Conservation (phyloP, 23 tunicate genomes). For the Ciona savignyi region DNA sequence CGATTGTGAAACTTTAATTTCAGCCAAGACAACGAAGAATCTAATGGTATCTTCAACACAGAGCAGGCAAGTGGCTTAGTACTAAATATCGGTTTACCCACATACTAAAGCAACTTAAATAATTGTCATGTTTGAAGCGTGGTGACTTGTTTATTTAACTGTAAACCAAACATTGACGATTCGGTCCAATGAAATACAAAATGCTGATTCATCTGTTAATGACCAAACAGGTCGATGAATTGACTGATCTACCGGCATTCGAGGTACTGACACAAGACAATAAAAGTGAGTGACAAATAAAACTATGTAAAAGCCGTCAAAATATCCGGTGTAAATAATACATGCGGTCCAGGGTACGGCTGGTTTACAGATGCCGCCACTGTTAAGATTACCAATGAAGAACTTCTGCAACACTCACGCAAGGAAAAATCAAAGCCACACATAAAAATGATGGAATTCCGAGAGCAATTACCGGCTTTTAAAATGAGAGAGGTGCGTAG, state of each 20-base stretch:
- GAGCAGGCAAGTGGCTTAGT: background rate
- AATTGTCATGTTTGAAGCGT: background rate
- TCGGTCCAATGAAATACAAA: background rate
- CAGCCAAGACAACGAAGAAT: background rate
- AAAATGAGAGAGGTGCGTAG: constrained; percentile 21
- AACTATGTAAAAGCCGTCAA: background rate
- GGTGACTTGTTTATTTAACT: background rate
- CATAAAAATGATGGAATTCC: constrained; percentile 23
- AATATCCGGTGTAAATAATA: background rate
- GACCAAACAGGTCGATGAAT: background rate
- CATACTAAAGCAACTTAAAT: background rate
- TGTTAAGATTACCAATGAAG: background rate
- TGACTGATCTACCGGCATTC: background rate
- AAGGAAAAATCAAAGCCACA: constrained; percentile 4
- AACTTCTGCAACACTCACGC: background rate
- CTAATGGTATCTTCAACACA: background rate
- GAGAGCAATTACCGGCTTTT: constrained; percentile 54
- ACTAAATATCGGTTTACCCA: background rate
- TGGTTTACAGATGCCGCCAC: constrained; percentile 13
- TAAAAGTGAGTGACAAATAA: background rate
- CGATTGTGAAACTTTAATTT: background rate
- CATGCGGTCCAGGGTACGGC: constrained; percentile 1
- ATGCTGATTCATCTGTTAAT: background rate
- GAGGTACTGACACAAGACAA: background rate
- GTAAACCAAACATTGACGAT: background rate